Evolutionary conservation across 92 coral and sea anemone species (phyloP).

Genomic region (Umimayanthus kanabou): DNA sequence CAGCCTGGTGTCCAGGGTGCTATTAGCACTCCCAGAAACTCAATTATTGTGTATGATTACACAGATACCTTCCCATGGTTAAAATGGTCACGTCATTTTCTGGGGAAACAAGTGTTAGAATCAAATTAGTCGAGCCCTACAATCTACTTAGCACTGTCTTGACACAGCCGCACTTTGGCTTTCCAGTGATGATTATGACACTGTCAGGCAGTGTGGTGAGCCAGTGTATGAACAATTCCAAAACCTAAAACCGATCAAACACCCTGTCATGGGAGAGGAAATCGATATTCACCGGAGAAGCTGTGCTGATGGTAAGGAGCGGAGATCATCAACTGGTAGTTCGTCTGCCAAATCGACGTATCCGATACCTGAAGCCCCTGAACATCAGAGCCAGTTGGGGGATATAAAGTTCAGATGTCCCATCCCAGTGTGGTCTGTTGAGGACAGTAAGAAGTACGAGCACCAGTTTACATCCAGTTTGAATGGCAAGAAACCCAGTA

Average conservation of each 20-base stretch:
- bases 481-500: constrained; percentile 44
- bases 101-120: constrained; percentile 55
- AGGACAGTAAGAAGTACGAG: constrained; percentile 41
- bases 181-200: constrained; percentile 61
- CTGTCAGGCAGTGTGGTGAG: constrained; percentile 49
- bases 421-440: constrained; percentile 54
- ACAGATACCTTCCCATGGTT: constrained; percentile 61
- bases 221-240: constrained; percentile 49
- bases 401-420: constrained; percentile 51
- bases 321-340: constrained; percentile 52
- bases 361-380: constrained; percentile 67
- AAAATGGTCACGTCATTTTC: constrained; percentile 67
- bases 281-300: constrained; percentile 43
- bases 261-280: constrained; percentile 33
- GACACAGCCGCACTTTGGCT: constrained; percentile 59
- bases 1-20: constrained; percentile 49
- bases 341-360: constrained; percentile 61
- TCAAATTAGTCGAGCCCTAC: constrained; percentile 57
- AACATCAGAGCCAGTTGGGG: constrained; percentile 57
- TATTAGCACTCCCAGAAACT: constrained; percentile 41
- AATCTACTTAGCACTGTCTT: constrained; percentile 47
- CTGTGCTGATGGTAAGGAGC: constrained; percentile 61
- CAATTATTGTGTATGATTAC: constrained; percentile 45
- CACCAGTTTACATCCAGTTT: constrained; percentile 26
- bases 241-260: constrained; percentile 37